Evolutionary conservation across 1,140 invertebrate genomes (phyloP), one percentile per base, ranked within the genome.

Genomic region (Atopsyche davidsoni): DNA sequence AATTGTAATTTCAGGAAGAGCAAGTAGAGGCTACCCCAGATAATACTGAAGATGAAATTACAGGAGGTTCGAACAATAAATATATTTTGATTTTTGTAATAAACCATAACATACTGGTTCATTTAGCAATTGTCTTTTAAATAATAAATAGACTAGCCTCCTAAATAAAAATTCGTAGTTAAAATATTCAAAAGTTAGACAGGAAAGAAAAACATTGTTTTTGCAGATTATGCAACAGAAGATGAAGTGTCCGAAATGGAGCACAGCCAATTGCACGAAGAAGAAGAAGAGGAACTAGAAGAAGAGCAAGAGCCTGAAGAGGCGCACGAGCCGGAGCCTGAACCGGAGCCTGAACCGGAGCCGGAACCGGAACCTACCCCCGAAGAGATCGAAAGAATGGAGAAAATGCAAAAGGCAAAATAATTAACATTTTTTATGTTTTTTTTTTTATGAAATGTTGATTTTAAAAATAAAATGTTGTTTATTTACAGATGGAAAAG

Each of bases 341-440:
- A 52, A 39, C 22, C 39, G 14, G 51, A 53, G 50, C 43, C 46
- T 3, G 55, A 53, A 31, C 42, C 42, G 4, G 55, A 57, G 47
- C 48, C 47, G n/a, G 56, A 54, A 51, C 46, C 56, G 38, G 56
- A 54, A 51, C 48, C 47, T 2, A 58, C 56, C 2, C 13, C n/a
- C 3, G 56, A 58, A 49, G 56, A 58, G 13, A 42, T 58, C 10
- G 56, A 58, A 13, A 49, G 49, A 45, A 32, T 54, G 10, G 52
- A 58, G 38, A 58, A 55, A 49, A 21, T 58, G 6, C 47, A 45
- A 54, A 58, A 58, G 25, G 56, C 55, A 35, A 36, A 24, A 2
- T 2, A 18, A 16, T 39, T 17, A 18, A 38, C 10, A 48, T 2
- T 9, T 25, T 22, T 48, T 48, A 2, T 34, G 18, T 13, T 18